Percentiles rank a stretch among this genome's conserved stretches.
These are phyloP conservation scores for Zosterops japonicus DNA, from an alignment of 2,113 vertebrate genomes.

Conservation along the genomic window DNA sequence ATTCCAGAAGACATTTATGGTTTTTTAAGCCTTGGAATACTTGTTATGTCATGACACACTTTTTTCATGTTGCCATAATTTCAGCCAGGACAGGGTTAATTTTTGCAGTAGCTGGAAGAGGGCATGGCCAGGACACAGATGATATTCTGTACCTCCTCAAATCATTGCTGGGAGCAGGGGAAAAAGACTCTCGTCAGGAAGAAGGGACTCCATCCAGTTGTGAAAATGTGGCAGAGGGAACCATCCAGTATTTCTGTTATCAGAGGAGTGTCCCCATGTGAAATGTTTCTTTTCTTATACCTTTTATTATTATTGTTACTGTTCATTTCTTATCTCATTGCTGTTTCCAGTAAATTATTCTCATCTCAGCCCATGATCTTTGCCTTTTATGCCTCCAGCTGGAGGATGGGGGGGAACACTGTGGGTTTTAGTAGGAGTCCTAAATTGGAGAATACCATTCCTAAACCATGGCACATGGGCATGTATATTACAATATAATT, in stretches of 20 bases:
- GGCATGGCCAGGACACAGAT: background rate
- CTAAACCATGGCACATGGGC: background rate
- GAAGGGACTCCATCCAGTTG: background rate
- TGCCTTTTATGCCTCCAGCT: background rate
- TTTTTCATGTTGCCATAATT: background rate
- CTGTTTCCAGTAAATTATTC: background rate
- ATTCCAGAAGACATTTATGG: background rate
- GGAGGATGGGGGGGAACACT: background rate
- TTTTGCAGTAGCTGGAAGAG: background rate
- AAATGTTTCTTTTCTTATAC: fast-evolving
- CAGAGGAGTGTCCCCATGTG: background rate
- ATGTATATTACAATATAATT: slow-evolving; percentile 8
- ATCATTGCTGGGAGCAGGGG: background rate
- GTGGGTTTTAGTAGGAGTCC: background rate
- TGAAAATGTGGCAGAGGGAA: background rate
- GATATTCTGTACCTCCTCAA: background rate
- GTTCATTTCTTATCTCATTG: background rate
- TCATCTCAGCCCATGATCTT: background rate
- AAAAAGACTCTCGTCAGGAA: background rate
- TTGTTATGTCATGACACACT: background rate
- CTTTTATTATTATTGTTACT: background rate
- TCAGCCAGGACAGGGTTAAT: background rate
- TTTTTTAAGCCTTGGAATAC: background rate
- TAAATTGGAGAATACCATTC: background rate
- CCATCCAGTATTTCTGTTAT: background rate